phyloP scores from a whole-genome alignment of 2,797 vertebrate genomes.

The Hemitrygon akajei region DNA sequence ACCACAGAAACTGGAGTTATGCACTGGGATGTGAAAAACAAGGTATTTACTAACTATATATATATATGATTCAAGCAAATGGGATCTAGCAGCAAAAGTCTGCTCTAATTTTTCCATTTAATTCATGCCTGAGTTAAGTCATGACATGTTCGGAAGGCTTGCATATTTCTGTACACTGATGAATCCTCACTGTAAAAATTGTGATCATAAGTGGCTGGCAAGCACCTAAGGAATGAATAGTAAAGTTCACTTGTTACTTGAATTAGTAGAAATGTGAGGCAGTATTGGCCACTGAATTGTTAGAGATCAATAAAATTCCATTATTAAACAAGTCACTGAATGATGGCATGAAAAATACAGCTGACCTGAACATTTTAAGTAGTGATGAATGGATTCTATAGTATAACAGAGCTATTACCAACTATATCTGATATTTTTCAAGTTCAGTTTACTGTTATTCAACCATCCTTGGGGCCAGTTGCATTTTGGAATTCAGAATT shows the following conservation, averaged over 20 bases:
- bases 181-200: not conserved
- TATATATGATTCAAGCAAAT: not conserved
- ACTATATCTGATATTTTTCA: not conserved
- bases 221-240: not conserved
- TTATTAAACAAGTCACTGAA: not conserved
- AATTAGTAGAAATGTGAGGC: no score
- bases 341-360: not conserved
- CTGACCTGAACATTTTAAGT: not conserved
- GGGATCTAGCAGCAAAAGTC: not conserved
- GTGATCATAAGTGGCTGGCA: not conserved
- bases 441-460: no score
- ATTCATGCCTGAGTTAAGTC: not conserved
- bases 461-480: no score
- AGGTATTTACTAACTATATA: not conserved
- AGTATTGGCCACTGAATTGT: not conserved
- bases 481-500: no score
- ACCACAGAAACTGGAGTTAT: not conserved
- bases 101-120: not conserved
- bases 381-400: not conserved
- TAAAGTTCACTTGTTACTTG: not conserved
- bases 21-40: not conserved
- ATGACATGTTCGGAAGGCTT: not conserved
- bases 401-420: not conserved
- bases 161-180: not conserved
- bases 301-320: not conserved